Percentiles rank a stretch among this genome's conserved stretches.
These are phyloP conservation scores for Glyphotaelius pellucidus DNA, from an alignment of 2,888 invertebrate genomes.

Conservation along the genomic window DNA sequence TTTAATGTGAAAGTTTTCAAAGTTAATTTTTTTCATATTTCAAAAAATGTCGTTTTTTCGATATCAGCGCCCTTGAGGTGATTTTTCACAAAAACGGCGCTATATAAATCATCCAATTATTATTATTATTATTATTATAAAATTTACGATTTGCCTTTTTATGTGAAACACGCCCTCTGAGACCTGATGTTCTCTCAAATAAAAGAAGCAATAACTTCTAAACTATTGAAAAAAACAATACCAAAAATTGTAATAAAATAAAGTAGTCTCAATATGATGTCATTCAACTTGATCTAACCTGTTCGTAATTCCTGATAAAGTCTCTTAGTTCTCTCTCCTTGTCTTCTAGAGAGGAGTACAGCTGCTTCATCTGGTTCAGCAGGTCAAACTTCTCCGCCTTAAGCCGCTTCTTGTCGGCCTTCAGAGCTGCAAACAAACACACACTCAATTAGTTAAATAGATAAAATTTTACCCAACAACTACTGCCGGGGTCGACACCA, in stretches of 20 bases:
- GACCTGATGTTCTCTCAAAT: too few species aligned
- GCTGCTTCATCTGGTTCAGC: slow-evolving; percentile 95
- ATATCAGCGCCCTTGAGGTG: too few species aligned
- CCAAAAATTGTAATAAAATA: background rate
- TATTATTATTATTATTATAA: too few species aligned
- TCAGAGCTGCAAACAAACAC: slow-evolving; percentile 81
- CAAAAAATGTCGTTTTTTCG: too few species aligned
- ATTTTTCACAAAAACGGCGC: too few species aligned
- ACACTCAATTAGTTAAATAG: background rate
- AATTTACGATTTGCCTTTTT: too few species aligned
- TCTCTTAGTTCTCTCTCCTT: slow-evolving; percentile 95
- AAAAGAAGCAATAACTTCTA: too few species aligned
- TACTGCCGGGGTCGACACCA: too few species aligned
- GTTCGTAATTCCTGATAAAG: slow-evolving; percentile 96
- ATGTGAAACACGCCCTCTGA: too few species aligned
- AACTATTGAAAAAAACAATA: background rate
- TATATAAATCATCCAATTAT: too few species aligned
- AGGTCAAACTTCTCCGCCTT: slow-evolving; percentile 96
- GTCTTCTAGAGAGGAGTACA: slow-evolving; percentile 95
- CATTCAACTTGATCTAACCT: slow-evolving; percentile 76
- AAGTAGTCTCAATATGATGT: background rate
- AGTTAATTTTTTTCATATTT: too few species aligned
- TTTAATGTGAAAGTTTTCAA: too few species aligned
- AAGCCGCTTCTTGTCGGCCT: slow-evolving; percentile 92
- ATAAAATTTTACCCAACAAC: background rate